Evolutionary conservation across 2,113 vertebrate species (phyloP).

Genomic region (Lichenostomus cassidix): DNA sequence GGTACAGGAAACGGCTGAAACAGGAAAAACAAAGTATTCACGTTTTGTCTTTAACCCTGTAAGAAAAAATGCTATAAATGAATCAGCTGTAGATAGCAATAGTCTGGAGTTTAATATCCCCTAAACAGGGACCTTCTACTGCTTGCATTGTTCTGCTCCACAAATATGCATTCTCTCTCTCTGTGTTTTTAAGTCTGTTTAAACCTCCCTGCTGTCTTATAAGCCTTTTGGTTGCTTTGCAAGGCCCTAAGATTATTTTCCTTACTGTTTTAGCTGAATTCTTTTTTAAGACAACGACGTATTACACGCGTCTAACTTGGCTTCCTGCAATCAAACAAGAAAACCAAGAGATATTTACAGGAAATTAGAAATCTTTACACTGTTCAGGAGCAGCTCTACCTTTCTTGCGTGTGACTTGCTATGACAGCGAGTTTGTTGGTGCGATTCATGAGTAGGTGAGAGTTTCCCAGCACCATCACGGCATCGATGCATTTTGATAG

Average conservation of each 20-base stretch:
- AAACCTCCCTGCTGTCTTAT: background rate
- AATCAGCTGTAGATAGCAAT: background rate
- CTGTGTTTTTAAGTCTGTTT: background rate
- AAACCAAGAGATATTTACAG: background rate
- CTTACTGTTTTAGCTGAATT: background rate
- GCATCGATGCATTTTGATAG: slow-evolving; percentile 92
- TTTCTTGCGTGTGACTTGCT: slow-evolving; percentile 92
- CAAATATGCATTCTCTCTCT: background rate
- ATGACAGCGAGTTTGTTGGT: slow-evolving; percentile 90
- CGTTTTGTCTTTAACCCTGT: background rate
- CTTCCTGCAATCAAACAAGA: background rate
- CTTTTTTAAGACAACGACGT: rapidly evolving
- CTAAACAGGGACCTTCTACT: background rate
- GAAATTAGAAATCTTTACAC: background rate
- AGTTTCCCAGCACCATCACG: slow-evolving; percentile 92
- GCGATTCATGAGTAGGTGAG: slow-evolving; percentile 89
- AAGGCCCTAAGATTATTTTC: background rate
- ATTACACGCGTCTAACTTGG: background rate
- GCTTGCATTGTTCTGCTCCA: background rate
- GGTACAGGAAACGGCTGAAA: slow-evolving; percentile 90
- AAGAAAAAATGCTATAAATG: background rate
- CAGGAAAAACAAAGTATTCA: background rate
- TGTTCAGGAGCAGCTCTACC: slow-evolving; percentile 69
- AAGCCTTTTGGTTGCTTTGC: background rate
- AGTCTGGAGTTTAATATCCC: background rate